Percentiles rank a stretch among this genome's conserved stretches.
Evolutionary conservation across 1,140 invertebrate genomes (phyloP).

Genomic region (Nasonia giraulti): DNA sequence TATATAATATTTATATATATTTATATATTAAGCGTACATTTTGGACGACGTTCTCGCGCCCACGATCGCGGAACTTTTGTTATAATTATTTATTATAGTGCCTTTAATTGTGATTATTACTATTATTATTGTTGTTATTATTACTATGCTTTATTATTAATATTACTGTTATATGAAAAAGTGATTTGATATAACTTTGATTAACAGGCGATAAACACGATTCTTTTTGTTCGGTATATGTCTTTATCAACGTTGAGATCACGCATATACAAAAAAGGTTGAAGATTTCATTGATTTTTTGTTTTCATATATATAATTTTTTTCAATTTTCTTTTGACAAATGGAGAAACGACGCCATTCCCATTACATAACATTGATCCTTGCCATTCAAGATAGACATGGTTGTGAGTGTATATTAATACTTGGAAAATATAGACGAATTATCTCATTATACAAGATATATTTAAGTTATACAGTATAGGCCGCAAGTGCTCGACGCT

Average conservation of each 20-base stretch:
- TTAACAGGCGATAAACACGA: conserved; percentile 14
- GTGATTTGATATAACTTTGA: conserved; percentile 18
- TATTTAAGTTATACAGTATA: conserved; percentile 14
- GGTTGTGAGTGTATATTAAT: neutral
- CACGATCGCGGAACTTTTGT: conserved; percentile 44
- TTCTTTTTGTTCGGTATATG: neutral
- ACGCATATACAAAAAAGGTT: conserved; percentile 24
- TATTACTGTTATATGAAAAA: conserved; percentile 18
- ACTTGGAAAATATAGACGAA: conserved; percentile 7
- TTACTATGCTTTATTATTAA: conserved; percentile 71
- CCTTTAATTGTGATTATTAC: conserved; percentile 18
- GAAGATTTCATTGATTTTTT: neutral
- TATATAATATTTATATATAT: conserved; percentile 37
- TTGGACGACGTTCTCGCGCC: conserved; percentile 45
- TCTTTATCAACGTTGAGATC: neutral
- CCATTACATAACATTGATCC: conserved; percentile 18
- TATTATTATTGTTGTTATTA: conserved; percentile 34
- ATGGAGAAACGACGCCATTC: neutral
- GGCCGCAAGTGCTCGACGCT: neutral
- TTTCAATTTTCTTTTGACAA: neutral
- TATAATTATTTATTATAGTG: conserved; percentile 33
- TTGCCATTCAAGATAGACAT: conserved; percentile 7
- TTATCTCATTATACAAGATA: neutral
- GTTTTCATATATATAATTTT: neutral
- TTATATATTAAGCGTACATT: conserved; percentile 47